phyloP scores from a whole-genome alignment of 2,888 invertebrate species.

The Odontocerum albicorne region DNA sequence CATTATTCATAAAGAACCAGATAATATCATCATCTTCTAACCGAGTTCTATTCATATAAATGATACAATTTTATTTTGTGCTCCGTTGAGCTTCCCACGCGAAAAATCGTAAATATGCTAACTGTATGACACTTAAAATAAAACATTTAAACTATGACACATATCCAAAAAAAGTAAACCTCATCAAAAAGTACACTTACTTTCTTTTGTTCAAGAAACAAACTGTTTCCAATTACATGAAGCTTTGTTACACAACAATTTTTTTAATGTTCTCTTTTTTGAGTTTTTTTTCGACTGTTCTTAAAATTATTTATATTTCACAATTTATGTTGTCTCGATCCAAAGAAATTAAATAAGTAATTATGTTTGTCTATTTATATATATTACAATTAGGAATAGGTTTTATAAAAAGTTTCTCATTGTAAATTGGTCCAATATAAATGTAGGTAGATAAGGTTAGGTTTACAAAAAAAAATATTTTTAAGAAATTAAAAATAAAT shows the following conservation, averaged over 20 bases:
- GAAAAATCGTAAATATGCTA: background rate
- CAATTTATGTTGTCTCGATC: no score
- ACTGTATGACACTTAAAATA: slow-evolving; percentile 6
- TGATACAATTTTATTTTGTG: slow-evolving; percentile 29
- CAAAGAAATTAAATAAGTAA: no score
- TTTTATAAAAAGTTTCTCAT: background rate
- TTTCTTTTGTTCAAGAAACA: background rate
- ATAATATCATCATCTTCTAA: slow-evolving; percentile 3
- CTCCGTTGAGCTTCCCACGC: slow-evolving; percentile 29
- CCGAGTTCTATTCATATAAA: slow-evolving; percentile 28
- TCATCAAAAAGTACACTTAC: slow-evolving; percentile 6
- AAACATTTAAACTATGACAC: slow-evolving; percentile 17
- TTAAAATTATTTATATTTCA: no score
- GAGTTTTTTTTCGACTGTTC: no score
- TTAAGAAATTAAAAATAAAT: background rate
- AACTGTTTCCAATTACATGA: no score
- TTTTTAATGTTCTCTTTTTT: no score
- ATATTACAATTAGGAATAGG: no score
- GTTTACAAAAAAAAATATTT: background rate
- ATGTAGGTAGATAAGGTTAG: slow-evolving; percentile 16
- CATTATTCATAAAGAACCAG: slow-evolving; percentile 1
- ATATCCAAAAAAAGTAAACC: slow-evolving; percentile 4
- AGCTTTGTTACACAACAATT: no score
- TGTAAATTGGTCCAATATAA: slow-evolving; percentile 15
- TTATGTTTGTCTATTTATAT: no score